Evolutionary conservation across 1,140 invertebrate species (phyloP), one percentile per base, ranked within the genome.

Genomic region (Mamestra configurata): DNA sequence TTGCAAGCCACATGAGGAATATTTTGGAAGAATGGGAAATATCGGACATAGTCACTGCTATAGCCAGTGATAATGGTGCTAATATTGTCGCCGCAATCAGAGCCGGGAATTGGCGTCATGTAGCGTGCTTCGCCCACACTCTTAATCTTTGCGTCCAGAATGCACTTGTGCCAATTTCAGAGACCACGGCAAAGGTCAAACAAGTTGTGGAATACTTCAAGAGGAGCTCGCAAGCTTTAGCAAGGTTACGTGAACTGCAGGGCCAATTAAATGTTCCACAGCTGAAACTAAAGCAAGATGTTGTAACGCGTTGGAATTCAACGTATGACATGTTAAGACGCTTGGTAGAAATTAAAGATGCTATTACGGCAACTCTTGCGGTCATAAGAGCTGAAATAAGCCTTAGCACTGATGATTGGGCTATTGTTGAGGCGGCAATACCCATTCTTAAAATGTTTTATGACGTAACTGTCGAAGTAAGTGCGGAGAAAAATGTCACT

Each of bases 201-300:
- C 20, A 8, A 6, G 51, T 77, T n/a, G 75, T 68, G 20, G 75
- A 77, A 31, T 77, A 35, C 20, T 77, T 77, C 20, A 77, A 77
- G 20, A 10, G 75, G 0, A 77, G 75, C 18, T 24, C 43, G 10
- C 15, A 4, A n/a, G 75, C n/a, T 10, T 15, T 51, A 40, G 15
- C 15, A 40, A 35, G 4, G 18, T 66, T 20, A 18, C 24, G 3
- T 27, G 35, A 27, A 66, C 35, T 40, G n/a, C 61, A 18, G 61
- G 8, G 13, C 1, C 37, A n/a, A 68, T 15, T 68, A 49, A 77
- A 78, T 53, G 31, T 85, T n/a, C 66, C 79, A 13, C 40, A 37
- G 22, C 31, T 78, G 18, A 86, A 83, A 79, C 55, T 84, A 27
- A 82, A 86, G 71, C 84, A 86, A 53, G 80, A 79, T 35, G 84